These are phyloP conservation scores for Circaetus cinerascens DNA, from an alignment of 2,113 vertebrate species.

Conservation along the genomic window DNA sequence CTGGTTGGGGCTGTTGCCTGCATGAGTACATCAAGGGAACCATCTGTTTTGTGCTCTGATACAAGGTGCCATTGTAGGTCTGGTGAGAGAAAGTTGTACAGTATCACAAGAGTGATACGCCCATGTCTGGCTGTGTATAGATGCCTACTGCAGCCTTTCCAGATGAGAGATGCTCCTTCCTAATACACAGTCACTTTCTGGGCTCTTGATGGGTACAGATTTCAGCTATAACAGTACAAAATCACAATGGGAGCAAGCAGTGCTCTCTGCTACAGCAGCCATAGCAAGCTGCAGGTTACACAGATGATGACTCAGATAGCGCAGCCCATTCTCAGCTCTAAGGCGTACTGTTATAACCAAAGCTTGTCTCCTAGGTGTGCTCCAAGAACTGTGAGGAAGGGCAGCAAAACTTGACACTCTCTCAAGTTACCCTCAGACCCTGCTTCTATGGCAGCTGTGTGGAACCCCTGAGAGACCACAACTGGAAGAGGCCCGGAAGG, in stretches of 20 bases:
- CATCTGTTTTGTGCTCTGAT: not conserved
- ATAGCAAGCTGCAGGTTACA: not conserved
- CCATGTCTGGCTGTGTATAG: not conserved
- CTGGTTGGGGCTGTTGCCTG: not conserved
- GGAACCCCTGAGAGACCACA: not conserved
- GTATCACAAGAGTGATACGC: not conserved
- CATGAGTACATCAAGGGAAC: rapidly evolving
- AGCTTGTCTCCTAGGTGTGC: not conserved
- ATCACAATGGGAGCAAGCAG: not conserved
- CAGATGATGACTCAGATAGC: not conserved
- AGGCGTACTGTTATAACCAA: not conserved
- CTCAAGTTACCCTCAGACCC: not conserved
- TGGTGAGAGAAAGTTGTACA: not conserved
- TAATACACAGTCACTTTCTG: not conserved
- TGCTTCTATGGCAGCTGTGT: not conserved
- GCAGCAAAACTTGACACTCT: not conserved
- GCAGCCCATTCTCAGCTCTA: not conserved
- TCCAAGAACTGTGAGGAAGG: not conserved
- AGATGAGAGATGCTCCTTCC: not conserved
- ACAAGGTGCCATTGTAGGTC: not conserved
- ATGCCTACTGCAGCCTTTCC: not conserved
- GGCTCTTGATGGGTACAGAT: not conserved
- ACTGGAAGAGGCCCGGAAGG: not conserved
- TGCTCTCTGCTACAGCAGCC: not conserved
- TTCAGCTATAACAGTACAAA: not conserved